phyloP scores from a whole-genome alignment of 1,140 invertebrate genomes.

The Cecropterus lyciades region DNA sequence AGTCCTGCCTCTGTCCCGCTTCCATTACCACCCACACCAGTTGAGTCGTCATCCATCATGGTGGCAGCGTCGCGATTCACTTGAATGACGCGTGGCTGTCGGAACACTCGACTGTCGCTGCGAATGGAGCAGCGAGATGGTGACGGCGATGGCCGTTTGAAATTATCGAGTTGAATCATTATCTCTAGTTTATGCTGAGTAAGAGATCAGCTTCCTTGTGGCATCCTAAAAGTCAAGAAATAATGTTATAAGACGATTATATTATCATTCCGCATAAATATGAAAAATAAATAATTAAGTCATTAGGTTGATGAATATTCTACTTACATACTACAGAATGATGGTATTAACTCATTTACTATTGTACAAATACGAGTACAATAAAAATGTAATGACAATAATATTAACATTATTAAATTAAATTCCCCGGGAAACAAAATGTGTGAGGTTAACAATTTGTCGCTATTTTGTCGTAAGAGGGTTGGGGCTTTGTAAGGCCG shows the following conservation, averaged over 20 bases:
- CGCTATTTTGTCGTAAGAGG: slow-evolving; percentile 19
- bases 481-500: slow-evolving; percentile 10
- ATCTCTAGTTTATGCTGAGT: neutral
- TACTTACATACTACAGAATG: too few relatives aligned
- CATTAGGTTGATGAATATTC: too few relatives aligned
- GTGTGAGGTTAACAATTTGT: slow-evolving; percentile 21
- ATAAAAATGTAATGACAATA: too few relatives aligned
- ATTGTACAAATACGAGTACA: neutral
- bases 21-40: slow-evolving; percentile 40
- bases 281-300: neutral
- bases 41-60: slow-evolving; percentile 76
- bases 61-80: slow-evolving; percentile 82
- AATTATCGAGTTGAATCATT: slow-evolving; percentile 75
- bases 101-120: slow-evolving; percentile 68
- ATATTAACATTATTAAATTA: too few relatives aligned
- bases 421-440: slow-evolving; percentile 7
- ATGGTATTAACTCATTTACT: too few relatives aligned
- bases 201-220: neutral
- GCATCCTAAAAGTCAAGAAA: slow-evolving; percentile 1
- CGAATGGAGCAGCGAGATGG: slow-evolving; percentile 75
- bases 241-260: neutral
- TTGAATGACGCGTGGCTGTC: slow-evolving; percentile 78
- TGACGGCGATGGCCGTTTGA: slow-evolving; percentile 71
- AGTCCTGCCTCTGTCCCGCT: slow-evolving; percentile 39
- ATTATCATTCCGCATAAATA: neutral